Conservation (phyloP, 2,888 invertebrate species). For the Timema cristinae region DNA sequence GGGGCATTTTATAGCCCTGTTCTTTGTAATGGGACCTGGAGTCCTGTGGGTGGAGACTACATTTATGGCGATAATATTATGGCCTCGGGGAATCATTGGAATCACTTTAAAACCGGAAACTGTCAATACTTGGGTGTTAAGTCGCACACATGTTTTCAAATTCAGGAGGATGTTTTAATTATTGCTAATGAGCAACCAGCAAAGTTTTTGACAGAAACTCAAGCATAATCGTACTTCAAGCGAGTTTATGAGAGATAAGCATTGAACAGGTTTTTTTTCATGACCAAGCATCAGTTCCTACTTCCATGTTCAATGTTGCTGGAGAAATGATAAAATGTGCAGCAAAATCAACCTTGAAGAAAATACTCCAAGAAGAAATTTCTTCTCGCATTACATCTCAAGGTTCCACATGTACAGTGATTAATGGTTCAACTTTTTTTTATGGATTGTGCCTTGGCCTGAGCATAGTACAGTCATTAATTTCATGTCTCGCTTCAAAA, state of each 20-base stretch:
- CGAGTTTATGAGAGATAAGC: not conserved
- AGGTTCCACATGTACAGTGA: not conserved
- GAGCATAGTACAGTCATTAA: not conserved
- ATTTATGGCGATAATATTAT: not conserved
- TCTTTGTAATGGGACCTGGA: conserved; percentile 5
- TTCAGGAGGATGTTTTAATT: not conserved
- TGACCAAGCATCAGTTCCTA: not conserved
- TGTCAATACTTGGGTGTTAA: not conserved
- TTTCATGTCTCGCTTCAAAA: not conserved
- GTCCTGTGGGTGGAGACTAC: not conserved
- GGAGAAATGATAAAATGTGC: not conserved
- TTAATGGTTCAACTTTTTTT: not conserved
- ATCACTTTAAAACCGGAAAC: not conserved
- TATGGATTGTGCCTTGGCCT: not conserved
- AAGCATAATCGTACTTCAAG: not conserved
- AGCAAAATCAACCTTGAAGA: not conserved
- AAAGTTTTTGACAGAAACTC: not conserved
- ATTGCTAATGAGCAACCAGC: not conserved
- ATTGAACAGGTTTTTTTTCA: conserved; percentile 3
- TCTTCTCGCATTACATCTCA: not conserved
- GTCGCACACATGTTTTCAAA: not conserved
- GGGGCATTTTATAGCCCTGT: not conserved
- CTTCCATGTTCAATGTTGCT: not conserved
- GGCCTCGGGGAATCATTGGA: not conserved
- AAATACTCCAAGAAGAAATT: not conserved